These are phyloP conservation scores for Ochotona princeps DNA, from an alignment of 2,113 vertebrate genomes.

Conservation along the genomic window DNA sequence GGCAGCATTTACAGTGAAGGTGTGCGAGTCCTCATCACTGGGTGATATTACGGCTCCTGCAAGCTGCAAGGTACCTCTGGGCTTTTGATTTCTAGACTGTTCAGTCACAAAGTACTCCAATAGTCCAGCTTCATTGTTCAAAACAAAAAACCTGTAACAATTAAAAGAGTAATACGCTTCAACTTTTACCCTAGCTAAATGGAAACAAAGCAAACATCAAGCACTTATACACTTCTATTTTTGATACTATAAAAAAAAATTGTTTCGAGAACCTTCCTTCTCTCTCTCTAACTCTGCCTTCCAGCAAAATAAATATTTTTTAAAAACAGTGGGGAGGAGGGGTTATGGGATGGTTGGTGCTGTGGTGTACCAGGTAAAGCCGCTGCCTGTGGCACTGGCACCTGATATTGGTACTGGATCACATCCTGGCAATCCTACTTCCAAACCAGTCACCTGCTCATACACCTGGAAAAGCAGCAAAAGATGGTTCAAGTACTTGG, in stretches of 20 bases:
- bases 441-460: too few relatives aligned
- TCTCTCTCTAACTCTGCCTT: too few relatives aligned
- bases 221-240: neutral
- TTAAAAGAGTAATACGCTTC: neutral
- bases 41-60: conserved; percentile 98
- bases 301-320: too few relatives aligned
- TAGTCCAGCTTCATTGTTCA: conserved; percentile 97
- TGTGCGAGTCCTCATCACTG: conserved; percentile 98
- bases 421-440: too few relatives aligned
- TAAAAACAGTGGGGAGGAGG: too few relatives aligned
- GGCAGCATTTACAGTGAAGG: conserved; percentile 98
- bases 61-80: conserved; percentile 95
- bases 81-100: conserved; percentile 94
- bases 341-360: too few relatives aligned
- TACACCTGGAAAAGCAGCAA: neutral
- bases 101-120: conserved; percentile 99
- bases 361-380: too few relatives aligned
- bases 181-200: conserved; percentile 36
- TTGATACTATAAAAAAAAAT: neutral
- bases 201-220: conserved; percentile 46
- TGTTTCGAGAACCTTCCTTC: too few relatives aligned
- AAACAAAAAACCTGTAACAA: conserved; percentile 94
- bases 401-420: too few relatives aligned
- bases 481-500: too few relatives aligned
- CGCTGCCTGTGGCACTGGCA: too few relatives aligned